A percentile compares a stretch with the other conserved stretches of the same genome.
These are phyloP conservation scores for Xerus inauris DNA, from an alignment of 2,113 vertebrate species.

Conservation along the genomic window DNA sequence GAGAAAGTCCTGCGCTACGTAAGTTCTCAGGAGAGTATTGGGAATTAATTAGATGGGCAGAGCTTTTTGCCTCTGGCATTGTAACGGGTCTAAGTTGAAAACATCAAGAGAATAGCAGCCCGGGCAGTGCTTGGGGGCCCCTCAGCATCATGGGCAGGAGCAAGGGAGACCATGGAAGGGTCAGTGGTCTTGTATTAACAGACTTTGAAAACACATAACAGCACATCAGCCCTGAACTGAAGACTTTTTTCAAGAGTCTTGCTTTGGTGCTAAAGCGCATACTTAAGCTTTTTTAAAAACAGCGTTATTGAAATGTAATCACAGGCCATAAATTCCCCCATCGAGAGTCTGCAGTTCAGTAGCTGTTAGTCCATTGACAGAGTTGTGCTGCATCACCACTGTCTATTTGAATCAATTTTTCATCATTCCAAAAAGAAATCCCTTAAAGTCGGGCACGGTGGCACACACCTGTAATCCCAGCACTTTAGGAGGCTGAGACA, in stretches of 20 bases:
- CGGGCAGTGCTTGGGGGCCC: no score
- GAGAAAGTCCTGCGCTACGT: not conserved
- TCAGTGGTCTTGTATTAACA: not conserved
- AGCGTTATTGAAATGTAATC: not conserved
- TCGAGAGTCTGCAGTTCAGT: not conserved
- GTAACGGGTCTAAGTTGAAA: not conserved
- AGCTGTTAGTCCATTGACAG: not conserved
- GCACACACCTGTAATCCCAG: no score
- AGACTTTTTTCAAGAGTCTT: not conserved
- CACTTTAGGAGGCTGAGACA: no score
- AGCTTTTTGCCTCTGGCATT: not conserved
- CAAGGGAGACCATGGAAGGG: not conserved
- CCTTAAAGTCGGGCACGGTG: no score
- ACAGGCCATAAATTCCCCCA: no score
- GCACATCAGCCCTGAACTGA: not conserved
- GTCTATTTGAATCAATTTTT: not conserved
- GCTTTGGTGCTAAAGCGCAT: not conserved
- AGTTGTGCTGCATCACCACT: rapidly evolving
- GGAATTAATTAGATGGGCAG: not conserved
- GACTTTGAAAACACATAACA: not conserved
- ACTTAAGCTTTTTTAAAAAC: not conserved
- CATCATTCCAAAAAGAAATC: not conserved
- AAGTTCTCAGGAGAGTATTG: not conserved
- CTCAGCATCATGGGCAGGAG: not conserved
- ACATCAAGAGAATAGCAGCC: no score